Conservation (phyloP, 2,888 invertebrate genomes). For the Nezara viridula region DNA sequence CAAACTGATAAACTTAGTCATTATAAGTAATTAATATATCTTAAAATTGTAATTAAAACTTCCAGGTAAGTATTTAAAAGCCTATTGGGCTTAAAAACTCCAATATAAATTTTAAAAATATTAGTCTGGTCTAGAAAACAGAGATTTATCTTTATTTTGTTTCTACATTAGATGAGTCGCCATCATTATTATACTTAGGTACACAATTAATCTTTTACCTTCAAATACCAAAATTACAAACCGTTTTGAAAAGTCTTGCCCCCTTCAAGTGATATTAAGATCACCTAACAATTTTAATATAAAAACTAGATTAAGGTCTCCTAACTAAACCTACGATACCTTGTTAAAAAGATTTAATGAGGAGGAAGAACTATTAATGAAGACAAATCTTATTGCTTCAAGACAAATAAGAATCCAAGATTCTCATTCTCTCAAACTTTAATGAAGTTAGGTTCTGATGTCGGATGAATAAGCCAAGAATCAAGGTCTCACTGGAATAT, state of each 20-base stretch:
- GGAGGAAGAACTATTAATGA: too few species aligned
- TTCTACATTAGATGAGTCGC: too few species aligned
- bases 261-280: neutral
- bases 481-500: neutral
- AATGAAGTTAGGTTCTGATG: neutral
- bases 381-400: neutral
- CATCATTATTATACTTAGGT: neutral
- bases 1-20: neutral
- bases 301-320: neutral
- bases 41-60: neutral
- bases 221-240: neutral
- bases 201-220: neutral
- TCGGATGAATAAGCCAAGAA: too few species aligned
- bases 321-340: neutral
- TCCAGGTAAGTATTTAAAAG: neutral
- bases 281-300: neutral
- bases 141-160: too few species aligned
- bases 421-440: neutral
- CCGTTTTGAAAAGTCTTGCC: neutral
- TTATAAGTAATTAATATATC: neutral
- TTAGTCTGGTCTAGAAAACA: too few species aligned
- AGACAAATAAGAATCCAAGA: neutral
- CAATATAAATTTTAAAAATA: too few species aligned
- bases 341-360: too few species aligned
- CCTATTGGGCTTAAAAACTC: neutral